A percentile compares a stretch with the other conserved stretches of the same genome.
phyloP scores from a whole-genome alignment of 1,140 invertebrate genomes.

The Lanistes nyassanus region DNA sequence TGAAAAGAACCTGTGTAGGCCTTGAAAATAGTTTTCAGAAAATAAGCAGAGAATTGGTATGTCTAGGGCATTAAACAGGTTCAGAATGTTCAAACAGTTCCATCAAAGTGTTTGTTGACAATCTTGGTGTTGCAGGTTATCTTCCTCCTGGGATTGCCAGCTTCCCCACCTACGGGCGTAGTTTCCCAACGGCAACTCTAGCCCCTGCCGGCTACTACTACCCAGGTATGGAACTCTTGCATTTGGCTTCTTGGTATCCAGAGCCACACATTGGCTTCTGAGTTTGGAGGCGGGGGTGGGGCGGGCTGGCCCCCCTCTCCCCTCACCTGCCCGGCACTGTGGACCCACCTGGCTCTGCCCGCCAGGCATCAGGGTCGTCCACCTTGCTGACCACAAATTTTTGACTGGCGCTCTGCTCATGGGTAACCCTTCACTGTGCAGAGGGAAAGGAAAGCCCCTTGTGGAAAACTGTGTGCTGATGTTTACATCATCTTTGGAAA shows the following conservation, averaged over 20 bases:
- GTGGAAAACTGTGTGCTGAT: not conserved
- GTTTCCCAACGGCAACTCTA: conserved; percentile 37
- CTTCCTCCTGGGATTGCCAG: conserved; percentile 16
- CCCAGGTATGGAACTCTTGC: conserved; percentile 55
- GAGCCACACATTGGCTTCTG: conserved; percentile 50
- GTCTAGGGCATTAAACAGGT: too few species aligned
- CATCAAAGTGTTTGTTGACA: too few species aligned
- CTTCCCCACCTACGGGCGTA: conserved; percentile 42
- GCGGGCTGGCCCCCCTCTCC: not conserved
- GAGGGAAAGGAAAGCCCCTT: not conserved
- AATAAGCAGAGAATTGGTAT: too few species aligned
- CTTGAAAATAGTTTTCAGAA: too few species aligned
- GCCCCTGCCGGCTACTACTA: conserved; percentile 49
- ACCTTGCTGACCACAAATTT: not conserved
- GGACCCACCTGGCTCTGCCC: too few species aligned
- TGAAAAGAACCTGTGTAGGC: too few species aligned
- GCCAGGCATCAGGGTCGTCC: too few species aligned
- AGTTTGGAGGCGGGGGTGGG: conserved; percentile 19
- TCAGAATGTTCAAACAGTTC: too few species aligned
- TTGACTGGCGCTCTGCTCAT: not conserved
- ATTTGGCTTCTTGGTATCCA: conserved; percentile 56
- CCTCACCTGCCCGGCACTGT: too few species aligned
- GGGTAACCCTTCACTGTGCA: not conserved
- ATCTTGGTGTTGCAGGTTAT: conserved; percentile 24
- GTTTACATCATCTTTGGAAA: not conserved